Percentiles rank a stretch among this genome's conserved stretches.
Conservation (phyloP, 1,140 invertebrate genomes). For the Penaeus indicus region DNA sequence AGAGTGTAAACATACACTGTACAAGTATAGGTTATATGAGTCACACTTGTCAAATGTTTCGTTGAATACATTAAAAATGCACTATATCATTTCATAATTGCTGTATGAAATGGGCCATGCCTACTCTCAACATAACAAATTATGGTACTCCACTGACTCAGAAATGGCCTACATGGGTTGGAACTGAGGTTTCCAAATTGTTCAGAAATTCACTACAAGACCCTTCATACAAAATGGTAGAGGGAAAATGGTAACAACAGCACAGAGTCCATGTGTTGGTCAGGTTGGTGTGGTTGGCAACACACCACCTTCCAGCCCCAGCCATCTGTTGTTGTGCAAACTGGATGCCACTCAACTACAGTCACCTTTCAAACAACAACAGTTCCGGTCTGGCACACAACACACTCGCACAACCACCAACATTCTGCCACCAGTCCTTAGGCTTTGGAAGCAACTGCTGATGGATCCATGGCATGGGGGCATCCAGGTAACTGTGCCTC, state of each 20-base stretch:
- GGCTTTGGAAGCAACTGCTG: constrained; percentile 23
- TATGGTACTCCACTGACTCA: constrained; percentile 55
- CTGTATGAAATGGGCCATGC: constrained; percentile 54
- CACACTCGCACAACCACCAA: constrained; percentile 33
- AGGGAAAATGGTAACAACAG: constrained; percentile 62
- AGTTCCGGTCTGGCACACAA: constrained; percentile 44
- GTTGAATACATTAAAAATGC: constrained; percentile 63
- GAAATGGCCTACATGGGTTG: constrained; percentile 56
- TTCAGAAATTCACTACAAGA: constrained; percentile 60
- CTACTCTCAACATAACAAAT: constrained; percentile 61
- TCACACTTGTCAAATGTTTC: constrained; percentile 63
- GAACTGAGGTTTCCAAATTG: constrained; percentile 54
- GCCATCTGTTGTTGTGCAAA: constrained; percentile 45
- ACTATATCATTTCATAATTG: constrained; percentile 56
- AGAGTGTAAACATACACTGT: constrained; percentile 62
- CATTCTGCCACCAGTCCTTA: constrained; percentile 35
- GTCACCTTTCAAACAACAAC: constrained; percentile 36
- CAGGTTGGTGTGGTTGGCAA: constrained; percentile 50
- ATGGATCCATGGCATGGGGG: constrained; percentile 4
- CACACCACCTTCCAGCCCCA: constrained; percentile 50
- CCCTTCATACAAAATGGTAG: constrained; percentile 61
- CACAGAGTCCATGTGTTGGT: constrained; percentile 61
- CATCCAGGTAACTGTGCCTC: constrained; percentile 1
- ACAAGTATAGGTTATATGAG: constrained; percentile 63
- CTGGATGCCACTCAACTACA: constrained; percentile 31